Evolutionary conservation across 2,888 invertebrate genomes (phyloP), one percentile per base, ranked within the genome.

Genomic region (Pediacus dermestoides): DNA sequence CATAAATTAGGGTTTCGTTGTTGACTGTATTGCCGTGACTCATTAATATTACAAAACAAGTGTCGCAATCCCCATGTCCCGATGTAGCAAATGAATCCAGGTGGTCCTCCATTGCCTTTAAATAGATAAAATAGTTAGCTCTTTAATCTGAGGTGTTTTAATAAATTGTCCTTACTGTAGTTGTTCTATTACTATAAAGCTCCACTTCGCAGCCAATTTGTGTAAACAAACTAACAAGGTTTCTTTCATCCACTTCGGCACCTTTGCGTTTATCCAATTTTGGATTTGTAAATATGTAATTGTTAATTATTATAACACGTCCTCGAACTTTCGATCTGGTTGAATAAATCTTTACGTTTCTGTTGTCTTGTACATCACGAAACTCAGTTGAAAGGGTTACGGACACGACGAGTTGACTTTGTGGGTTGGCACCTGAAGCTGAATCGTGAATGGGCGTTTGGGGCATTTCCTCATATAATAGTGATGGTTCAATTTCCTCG

Each of bases 21-120:
- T 60, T 46, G 12, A 66, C 63, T 36, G 68, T 62, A 57, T 73
- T 68, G 1, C 83, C 84, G 66, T 84, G 84, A 37, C 82, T 80
- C 67, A 82, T 80, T 35, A 83, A 72, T 53, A 78, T 76, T 46
- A 82, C 68, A 56, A 82, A 76, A 63, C 80, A 77, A 54, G 79
- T 74, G 64, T 82, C 81, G 10, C 73, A 71, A 4, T 65, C 52
- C 38, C 57, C 63, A 41, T 77, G 65, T 43, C 71, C 66, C 1
- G 23, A 3, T n/a, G 57, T 37, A 25, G 71, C 59, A 50, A 83
- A 70, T 2, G 70, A 61, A 1, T 60, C 46, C 4, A 77, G 57
- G 1, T 71, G 68, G 6, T 70, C 25, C 11, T 61, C 57, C 63
- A 76, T 75, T 45, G 73, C 57, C 52, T 67, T 16, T 16, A n/a